Evolutionary conservation across 2,113 vertebrate genomes (phyloP).

Genomic region (Seriola dumerili): DNA sequence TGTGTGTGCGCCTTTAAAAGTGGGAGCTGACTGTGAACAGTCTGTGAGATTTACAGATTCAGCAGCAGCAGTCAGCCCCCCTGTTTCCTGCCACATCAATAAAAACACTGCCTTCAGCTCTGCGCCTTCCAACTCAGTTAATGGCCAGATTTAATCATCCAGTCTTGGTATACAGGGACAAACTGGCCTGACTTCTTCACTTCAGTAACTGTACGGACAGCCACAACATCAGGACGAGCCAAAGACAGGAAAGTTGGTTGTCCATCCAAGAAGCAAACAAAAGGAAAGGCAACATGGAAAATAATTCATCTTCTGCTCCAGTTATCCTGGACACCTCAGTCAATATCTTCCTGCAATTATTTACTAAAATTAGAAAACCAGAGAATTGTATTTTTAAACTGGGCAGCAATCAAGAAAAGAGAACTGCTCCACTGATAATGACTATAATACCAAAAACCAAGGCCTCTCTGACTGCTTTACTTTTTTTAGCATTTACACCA

Average conservation of each 20-base stretch:
- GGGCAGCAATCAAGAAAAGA: slow-evolving; percentile 26
- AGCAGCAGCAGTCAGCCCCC: slow-evolving; percentile 65
- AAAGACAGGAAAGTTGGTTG: background rate
- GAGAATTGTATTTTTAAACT: slow-evolving; percentile 34
- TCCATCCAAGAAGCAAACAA: background rate
- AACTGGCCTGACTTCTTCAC: slow-evolving; percentile 42
- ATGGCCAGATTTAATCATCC: slow-evolving; percentile 76
- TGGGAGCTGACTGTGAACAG: slow-evolving; percentile 73
- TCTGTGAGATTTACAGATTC: slow-evolving; percentile 80
- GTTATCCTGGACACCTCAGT: slow-evolving; percentile 19
- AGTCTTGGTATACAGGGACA: slow-evolving; percentile 52
- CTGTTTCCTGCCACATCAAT: slow-evolving; percentile 83
- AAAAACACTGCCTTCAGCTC: slow-evolving; percentile 77
- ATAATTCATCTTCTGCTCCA: slow-evolving; percentile 9
- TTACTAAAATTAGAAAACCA: slow-evolving; percentile 37
- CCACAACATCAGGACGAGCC: background rate
- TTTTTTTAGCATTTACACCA: background rate
- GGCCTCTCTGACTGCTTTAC: slow-evolving; percentile 16
- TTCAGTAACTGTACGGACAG: slow-evolving; percentile 19
- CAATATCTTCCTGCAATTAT: slow-evolving; percentile 35
- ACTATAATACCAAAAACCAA: slow-evolving; percentile 30
- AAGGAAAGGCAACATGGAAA: slow-evolving; percentile 19
- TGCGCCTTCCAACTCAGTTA: slow-evolving; percentile 71
- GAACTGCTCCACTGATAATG: slow-evolving; percentile 37
- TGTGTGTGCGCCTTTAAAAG: slow-evolving; percentile 71